A percentile compares a stretch with the other conserved stretches of the same genome.
Conservation (phyloP, 2,113 vertebrate genomes). For the Girardinichthys multiradiatus region DNA sequence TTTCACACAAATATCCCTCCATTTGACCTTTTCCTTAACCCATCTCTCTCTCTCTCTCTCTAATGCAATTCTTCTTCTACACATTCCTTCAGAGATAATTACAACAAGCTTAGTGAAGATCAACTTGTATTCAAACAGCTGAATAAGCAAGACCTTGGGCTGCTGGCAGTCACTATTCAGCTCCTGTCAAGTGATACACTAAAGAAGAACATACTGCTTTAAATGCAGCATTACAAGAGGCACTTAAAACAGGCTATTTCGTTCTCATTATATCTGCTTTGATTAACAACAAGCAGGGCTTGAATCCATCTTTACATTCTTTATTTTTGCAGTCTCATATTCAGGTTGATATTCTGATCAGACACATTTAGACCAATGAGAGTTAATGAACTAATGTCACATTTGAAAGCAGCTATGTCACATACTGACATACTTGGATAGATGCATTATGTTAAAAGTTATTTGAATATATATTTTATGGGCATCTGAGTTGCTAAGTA, state of each 20-base stretch:
- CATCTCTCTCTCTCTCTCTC: conserved; percentile 29
- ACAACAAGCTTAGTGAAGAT: conserved; percentile 73
- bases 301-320: conserved; percentile 3
- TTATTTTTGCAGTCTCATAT: conserved; percentile 8
- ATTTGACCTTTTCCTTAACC: conserved; percentile 53
- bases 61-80: conserved; percentile 17
- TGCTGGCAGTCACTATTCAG: conserved; percentile 67
- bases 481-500: not conserved
- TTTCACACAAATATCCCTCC: conserved; percentile 23
- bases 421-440: not conserved
- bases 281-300: conserved; percentile 1
- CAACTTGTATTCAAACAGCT: conserved; percentile 79
- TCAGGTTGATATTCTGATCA: not conserved
- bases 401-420: not conserved
- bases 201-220: conserved; percentile 47
- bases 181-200: conserved; percentile 47
- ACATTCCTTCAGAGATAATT: conserved; percentile 67
- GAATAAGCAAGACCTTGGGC: conserved; percentile 68
- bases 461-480: not conserved
- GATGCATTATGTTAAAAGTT: not conserved
- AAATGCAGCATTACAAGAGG: conserved; percentile 23
- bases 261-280: conserved; percentile 3
- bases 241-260: conserved; percentile 25
- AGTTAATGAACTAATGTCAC: not conserved
- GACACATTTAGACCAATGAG: not conserved